These are phyloP conservation scores for Temnothorax nylanderi DNA, from an alignment of 1,140 invertebrate species.

Conservation along the genomic window DNA sequence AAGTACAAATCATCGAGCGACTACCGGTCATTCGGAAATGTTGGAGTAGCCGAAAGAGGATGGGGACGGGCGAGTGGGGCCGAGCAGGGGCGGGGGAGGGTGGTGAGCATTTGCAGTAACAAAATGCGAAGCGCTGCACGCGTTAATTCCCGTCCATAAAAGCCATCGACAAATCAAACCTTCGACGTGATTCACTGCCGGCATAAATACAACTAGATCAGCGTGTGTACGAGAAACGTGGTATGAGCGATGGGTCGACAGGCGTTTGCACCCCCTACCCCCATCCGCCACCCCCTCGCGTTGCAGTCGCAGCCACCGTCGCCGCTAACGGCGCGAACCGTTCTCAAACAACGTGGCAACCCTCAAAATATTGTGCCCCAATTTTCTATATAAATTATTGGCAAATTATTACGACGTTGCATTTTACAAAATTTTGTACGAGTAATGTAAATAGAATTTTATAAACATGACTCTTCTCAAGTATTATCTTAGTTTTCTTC, in stretches of 20 bases:
- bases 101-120: slow-evolving; percentile 82
- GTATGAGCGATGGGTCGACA: slow-evolving; percentile 84
- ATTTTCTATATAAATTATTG: slow-evolving; percentile 32
- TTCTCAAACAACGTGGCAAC: slow-evolving; percentile 50
- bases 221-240: slow-evolving; percentile 81
- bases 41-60: slow-evolving; percentile 74
- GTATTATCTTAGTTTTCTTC: background rate
- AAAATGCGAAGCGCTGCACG: slow-evolving; percentile 83
- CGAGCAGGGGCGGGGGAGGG: slow-evolving; percentile 6
- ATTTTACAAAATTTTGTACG: background rate
- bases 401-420: background rate
- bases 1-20: slow-evolving; percentile 82
- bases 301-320: background rate
- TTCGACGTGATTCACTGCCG: slow-evolving; percentile 84
- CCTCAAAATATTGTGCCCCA: slow-evolving; percentile 47
- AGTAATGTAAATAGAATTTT: background rate
- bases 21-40: slow-evolving; percentile 78
- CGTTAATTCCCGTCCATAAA: slow-evolving; percentile 86
- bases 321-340: background rate
- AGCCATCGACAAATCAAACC: slow-evolving; percentile 86
- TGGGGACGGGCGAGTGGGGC: slow-evolving; percentile 36
- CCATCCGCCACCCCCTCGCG: background rate
- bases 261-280: slow-evolving; percentile 67
- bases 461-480: background rate
- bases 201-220: slow-evolving; percentile 86